Evolutionary conservation across 2,113 vertebrate species (phyloP), one percentile per base, ranked within the genome.

Genomic region (Oceanites oceanicus): DNA sequence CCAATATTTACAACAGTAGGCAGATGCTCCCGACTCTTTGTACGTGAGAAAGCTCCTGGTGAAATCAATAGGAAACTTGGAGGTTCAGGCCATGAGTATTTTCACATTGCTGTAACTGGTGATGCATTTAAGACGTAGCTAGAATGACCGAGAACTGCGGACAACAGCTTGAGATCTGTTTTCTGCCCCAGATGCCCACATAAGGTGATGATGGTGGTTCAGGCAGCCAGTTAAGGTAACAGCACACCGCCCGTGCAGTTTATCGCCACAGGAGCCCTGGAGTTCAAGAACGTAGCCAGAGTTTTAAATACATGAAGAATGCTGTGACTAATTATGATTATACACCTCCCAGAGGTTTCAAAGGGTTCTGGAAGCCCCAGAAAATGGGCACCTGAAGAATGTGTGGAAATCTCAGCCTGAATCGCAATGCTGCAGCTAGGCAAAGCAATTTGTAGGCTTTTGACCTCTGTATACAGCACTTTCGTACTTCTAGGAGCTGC

Each of bases 61-160:
- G 58, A 49, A 59, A 55, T 26, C 71, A 34, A 21, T 2, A 34
- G 56, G 32, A 36, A 52, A 30, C 44, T 0, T 21, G 74, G 47
- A 73, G 30, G 40, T n/a, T 76, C 52, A 5, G 16, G 38, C 34
- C 67, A 22, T 0, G 2, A 36, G 55, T n/a, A 20, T 27, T 63
- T 77, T 36, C 18, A 59, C 25, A 4, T 27, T 11, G 7, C 38
- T 42, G 49, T 13, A n/a, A 42, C 1, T 11, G 44, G 62, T 9
- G 67, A 65, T 15, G 45, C 18, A 26, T 52, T 74, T 32, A 42
- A 52, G 84, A 65, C 11, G 26, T 2, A 75, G 56, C 30, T 21
- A 12, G 44, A 21, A 47, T 0, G 10, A 30, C 1, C 42, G 42
- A 29, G 56, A 68, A 15, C 15, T 1, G 0, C 1, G 7, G 59